Percentiles rank a stretch among this genome's conserved stretches.
Conservation (phyloP, 2,797 vertebrate species). For the Pyrrhura leucotis region DNA sequence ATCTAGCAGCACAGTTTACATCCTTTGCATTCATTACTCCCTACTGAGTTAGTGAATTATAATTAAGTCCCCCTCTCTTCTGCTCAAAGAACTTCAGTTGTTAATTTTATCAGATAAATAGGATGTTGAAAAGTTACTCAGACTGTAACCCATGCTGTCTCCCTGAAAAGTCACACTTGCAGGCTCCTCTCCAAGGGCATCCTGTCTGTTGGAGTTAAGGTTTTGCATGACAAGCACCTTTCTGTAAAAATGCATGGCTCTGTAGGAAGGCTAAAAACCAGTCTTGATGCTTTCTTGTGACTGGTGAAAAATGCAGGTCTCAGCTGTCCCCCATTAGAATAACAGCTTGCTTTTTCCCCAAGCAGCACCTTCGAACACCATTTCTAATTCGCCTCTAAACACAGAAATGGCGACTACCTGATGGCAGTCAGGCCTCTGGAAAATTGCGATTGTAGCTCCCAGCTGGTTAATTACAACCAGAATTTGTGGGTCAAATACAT, state of each 20-base stretch:
- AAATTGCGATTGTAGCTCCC: neutral
- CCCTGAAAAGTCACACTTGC: neutral
- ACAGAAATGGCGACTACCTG: neutral
- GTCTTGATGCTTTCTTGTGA: neutral
- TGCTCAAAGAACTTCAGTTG: neutral
- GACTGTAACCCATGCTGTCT: neutral
- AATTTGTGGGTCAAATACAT: neutral
- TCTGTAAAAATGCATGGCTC: neutral
- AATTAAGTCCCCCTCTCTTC: neutral
- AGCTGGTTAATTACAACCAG: neutral
- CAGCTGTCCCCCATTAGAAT: neutral
- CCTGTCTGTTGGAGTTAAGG: neutral
- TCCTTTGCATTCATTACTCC: neutral
- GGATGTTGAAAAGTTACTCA: neutral
- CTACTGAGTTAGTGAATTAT: neutral
- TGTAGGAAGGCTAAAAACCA: neutral
- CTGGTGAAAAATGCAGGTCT: neutral
- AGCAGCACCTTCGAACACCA: neutral
- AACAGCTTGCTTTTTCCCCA: neutral
- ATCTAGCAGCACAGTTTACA: neutral
- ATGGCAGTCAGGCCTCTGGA: neutral
- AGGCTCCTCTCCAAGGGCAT: neutral
- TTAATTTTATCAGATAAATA: neutral
- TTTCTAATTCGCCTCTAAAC: neutral
- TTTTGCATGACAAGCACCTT: neutral